A percentile compares a stretch with the other conserved stretches of the same genome.
phyloP scores from a whole-genome alignment of 2,797 vertebrate genomes.

The Echiichthys vipera region DNA sequence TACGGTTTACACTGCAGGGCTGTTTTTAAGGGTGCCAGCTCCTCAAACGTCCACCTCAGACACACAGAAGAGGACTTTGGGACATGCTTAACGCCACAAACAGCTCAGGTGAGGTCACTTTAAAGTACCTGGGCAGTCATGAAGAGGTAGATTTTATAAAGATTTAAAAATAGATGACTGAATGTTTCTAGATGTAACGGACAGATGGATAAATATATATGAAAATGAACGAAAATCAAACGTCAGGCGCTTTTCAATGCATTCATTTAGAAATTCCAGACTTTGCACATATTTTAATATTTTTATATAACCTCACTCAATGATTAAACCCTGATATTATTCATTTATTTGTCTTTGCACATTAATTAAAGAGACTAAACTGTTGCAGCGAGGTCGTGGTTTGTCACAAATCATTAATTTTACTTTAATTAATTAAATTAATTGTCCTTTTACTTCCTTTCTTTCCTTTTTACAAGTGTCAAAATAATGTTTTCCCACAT shows the following conservation, averaged over 20 bases:
- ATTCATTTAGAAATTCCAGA: no score
- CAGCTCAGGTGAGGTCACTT: conserved; percentile 52
- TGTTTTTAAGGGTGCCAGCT: conserved; percentile 29
- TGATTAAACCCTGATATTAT: neutral
- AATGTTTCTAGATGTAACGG: neutral
- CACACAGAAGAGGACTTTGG: neutral
- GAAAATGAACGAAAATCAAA: no score
- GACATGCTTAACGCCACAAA: conserved; percentile 38
- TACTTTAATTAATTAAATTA: no score
- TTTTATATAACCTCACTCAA: neutral
- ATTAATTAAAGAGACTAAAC: neutral
- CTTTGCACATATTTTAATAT: no score
- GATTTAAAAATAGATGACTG: neutral
- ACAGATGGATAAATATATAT: no score
- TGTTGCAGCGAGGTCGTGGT: neutral
- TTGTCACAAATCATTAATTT: conserved; percentile 15
- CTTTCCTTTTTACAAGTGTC: no score
- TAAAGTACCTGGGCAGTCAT: rapidly evolving
- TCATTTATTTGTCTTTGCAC: neutral
- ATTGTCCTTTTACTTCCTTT: no score
- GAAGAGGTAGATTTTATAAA: no score
- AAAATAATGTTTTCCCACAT: no score
- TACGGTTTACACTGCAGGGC: conserved; percentile 1
- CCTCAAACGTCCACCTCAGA: conserved; percentile 2
- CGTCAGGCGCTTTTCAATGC: neutral